Conservation (phyloP, 2,113 vertebrate genomes). For the Pomatostomus ruficeps region DNA sequence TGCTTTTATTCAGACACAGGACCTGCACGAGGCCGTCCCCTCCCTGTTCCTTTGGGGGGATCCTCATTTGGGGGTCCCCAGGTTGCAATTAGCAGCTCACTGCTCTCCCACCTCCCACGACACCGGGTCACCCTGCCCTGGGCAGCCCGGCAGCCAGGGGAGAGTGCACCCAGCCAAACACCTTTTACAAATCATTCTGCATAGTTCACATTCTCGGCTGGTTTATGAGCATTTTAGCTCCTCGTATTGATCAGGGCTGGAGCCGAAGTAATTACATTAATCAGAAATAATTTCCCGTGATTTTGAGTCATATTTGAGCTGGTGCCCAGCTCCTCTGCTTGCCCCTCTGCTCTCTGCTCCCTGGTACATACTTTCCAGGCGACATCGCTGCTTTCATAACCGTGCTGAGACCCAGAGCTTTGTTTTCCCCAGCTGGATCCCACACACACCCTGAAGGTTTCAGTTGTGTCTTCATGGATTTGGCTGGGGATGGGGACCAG, state of each 20-base stretch:
- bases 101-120: not conserved
- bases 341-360: not conserved
- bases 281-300: conserved; percentile 61
- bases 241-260: conserved; percentile 64
- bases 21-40: not conserved
- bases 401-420: not conserved
- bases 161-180: conserved; percentile 23
- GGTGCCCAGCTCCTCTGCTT: not conserved
- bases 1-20: not conserved
- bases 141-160: not conserved
- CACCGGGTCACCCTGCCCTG: not conserved
- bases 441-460: not conserved
- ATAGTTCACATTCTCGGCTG: conserved; percentile 49
- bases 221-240: conserved; percentile 46
- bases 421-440: conserved; percentile 45
- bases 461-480: not conserved
- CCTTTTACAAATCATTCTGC: conserved; percentile 51
- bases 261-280: conserved; percentile 64
- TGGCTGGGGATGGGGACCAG: not conserved
- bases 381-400: conserved; percentile 62
- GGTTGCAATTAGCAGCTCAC: not conserved
- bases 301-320: conserved; percentile 58
- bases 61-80: not conserved
- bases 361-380: conserved; percentile 65
- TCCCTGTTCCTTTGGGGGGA: not conserved